A percentile compares a stretch with the other conserved stretches of the same genome.
These are phyloP conservation scores for Limenitis camilla DNA, from an alignment of 2,888 invertebrate genomes.

Conservation along the genomic window DNA sequence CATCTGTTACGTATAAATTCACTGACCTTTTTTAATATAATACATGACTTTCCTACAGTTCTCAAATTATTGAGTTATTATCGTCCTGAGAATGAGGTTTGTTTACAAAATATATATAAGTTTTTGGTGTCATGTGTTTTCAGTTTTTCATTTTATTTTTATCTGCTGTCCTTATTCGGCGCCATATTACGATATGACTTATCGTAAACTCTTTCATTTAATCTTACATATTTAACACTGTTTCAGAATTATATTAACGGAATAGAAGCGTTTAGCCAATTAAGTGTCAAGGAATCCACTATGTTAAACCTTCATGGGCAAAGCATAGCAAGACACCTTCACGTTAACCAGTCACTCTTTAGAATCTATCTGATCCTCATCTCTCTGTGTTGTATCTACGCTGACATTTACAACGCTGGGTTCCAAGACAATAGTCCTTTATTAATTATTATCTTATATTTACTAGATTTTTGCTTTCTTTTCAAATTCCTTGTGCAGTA, in stretches of 20 bases:
- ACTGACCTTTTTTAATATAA: constrained; percentile 39
- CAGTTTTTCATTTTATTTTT: no score
- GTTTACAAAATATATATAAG: not conserved
- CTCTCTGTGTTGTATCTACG: constrained; percentile 41
- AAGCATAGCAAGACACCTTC: constrained; percentile 31
- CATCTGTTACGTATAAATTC: constrained; percentile 52
- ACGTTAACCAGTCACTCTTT: constrained; percentile 32
- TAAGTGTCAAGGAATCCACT: constrained; percentile 16
- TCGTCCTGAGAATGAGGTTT: constrained; percentile 30
- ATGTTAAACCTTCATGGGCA: constrained; percentile 14
- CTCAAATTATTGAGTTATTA: constrained; percentile 32
- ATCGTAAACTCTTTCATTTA: no score
- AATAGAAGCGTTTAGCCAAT: constrained; percentile 6
- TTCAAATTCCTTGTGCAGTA: constrained; percentile 45
- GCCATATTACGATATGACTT: no score
- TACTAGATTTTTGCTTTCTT: constrained; percentile 43
- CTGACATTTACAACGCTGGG: constrained; percentile 53
- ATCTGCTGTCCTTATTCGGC: no score
- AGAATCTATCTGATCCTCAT: constrained; percentile 43
- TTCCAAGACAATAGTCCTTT: constrained; percentile 42
- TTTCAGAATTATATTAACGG: no score
- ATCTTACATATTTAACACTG: no score
- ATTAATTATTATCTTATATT: constrained; percentile 39
- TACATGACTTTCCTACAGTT: constrained; percentile 46
- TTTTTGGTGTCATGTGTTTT: no score